Conservation (phyloP, 1,140 invertebrate genomes). For the Oedothorax gibbosus region DNA sequence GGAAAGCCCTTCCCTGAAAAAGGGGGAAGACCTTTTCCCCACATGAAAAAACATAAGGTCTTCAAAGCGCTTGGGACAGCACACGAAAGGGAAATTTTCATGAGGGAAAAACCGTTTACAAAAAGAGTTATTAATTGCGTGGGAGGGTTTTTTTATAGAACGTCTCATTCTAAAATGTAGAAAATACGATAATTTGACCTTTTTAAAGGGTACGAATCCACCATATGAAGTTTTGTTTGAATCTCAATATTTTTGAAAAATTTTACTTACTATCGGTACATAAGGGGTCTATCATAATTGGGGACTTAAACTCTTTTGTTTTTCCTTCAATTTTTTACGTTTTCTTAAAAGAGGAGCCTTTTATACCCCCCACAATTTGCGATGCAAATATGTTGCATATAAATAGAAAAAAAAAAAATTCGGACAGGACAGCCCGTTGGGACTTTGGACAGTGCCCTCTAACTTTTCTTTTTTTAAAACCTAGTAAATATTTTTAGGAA, state of each 20-base stretch:
- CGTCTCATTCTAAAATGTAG: constrained; percentile 6
- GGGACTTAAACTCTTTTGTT: constrained; percentile 5
- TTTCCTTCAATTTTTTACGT: constrained; percentile 1
- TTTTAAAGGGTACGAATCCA: constrained; percentile 14
- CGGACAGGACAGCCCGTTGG: not conserved
- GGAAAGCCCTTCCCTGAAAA: not conserved
- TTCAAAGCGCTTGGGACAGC: constrained; percentile 11
- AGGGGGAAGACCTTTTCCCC: not conserved
- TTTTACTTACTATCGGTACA: not conserved
- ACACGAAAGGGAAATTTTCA: constrained; percentile 3
- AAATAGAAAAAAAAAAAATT: not conserved
- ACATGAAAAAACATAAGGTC: not conserved
- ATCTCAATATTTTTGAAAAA: constrained; percentile 26
- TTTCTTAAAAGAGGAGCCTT: constrained; percentile 17
- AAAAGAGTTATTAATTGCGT: not conserved
- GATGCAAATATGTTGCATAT: not conserved
- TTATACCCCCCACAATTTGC: constrained; percentile 5
- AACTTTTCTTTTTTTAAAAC: not conserved
- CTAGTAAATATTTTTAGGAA: not conserved
- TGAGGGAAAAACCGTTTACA: not conserved
- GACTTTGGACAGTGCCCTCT: not conserved
- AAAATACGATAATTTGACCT: constrained; percentile 12
- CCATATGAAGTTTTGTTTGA: not conserved
- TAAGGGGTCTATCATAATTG: constrained; percentile 29
- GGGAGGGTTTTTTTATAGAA: not conserved